These are phyloP conservation scores for Arctopsyche grandis DNA, from an alignment of 1,140 invertebrate species.

Conservation along the genomic window DNA sequence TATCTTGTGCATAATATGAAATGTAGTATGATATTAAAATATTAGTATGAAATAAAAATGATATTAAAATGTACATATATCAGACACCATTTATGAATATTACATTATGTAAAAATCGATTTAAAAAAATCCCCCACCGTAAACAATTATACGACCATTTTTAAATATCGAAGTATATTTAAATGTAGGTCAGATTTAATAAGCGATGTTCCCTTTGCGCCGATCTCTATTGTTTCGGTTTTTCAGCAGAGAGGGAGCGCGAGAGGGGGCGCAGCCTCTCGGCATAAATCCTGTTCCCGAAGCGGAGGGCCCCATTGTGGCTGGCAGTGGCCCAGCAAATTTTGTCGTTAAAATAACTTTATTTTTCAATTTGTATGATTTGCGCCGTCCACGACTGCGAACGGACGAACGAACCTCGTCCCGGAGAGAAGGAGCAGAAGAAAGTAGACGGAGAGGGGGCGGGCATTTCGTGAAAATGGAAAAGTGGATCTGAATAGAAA, in stretches of 20 bases:
- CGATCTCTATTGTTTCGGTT: background rate
- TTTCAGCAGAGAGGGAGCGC: background rate
- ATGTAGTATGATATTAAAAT: too few relatives aligned
- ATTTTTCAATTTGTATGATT: constrained; percentile 52
- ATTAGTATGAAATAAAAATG: too few relatives aligned
- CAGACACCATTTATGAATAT: too few relatives aligned
- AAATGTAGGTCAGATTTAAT: constrained; percentile 4
- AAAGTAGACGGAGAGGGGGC: background rate
- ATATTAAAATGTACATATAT: too few relatives aligned
- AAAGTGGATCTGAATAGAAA: constrained; percentile 42
- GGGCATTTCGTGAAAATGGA: constrained; percentile 22
- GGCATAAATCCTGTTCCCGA: constrained; percentile 29
- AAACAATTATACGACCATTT: too few relatives aligned
- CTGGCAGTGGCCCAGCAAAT: constrained; percentile 48
- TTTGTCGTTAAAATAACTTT: constrained; percentile 50
- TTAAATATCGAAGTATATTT: too few relatives aligned
- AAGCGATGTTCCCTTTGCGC: background rate
- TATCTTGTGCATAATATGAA: too few relatives aligned
- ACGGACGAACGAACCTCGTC: constrained; percentile 8
- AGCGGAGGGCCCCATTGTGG: background rate
- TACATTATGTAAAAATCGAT: too few relatives aligned
- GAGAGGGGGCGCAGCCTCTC: constrained; percentile 6
- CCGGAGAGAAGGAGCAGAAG: too few relatives aligned
- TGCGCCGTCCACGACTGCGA: constrained; percentile 12
- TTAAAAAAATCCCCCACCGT: too few relatives aligned